phyloP scores from a whole-genome alignment of 2,113 vertebrate genomes.

The Isurus oxyrinchus region DNA sequence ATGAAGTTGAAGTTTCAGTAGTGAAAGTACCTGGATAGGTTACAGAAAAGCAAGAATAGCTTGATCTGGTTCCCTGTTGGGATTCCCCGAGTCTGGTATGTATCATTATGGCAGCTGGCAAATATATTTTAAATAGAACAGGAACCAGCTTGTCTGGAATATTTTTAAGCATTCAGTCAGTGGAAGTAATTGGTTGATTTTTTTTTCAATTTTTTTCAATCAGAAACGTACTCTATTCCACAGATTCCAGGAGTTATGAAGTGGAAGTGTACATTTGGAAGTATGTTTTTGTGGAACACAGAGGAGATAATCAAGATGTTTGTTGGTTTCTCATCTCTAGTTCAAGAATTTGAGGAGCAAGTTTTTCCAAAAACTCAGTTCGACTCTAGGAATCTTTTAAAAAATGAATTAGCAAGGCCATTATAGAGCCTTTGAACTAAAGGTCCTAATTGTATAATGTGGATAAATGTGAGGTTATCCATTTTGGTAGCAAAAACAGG shows the following conservation, averaged over 20 bases:
- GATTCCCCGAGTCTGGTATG: conserved; percentile 27
- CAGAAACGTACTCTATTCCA: neutral
- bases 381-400: neutral
- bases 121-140: conserved; percentile 22
- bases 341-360: neutral
- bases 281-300: neutral
- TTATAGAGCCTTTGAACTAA: neutral
- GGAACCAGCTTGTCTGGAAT: conserved; percentile 29
- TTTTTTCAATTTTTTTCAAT: neutral
- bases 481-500: too few relatives aligned
- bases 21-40: conserved; percentile 11
- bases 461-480: too few relatives aligned
- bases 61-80: conserved; percentile 18
- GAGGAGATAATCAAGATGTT: neutral
- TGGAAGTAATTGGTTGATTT: neutral
- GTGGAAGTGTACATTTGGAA: neutral
- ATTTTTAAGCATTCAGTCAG: neutral
- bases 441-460: neutral
- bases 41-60: neutral
- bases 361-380: neutral
- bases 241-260: neutral
- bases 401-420: neutral
- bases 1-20: neutral
- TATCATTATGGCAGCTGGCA: neutral
- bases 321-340: neutral